Conservation (phyloP, 2,797 vertebrate genomes). For the Tadarida brasiliensis region DNA sequence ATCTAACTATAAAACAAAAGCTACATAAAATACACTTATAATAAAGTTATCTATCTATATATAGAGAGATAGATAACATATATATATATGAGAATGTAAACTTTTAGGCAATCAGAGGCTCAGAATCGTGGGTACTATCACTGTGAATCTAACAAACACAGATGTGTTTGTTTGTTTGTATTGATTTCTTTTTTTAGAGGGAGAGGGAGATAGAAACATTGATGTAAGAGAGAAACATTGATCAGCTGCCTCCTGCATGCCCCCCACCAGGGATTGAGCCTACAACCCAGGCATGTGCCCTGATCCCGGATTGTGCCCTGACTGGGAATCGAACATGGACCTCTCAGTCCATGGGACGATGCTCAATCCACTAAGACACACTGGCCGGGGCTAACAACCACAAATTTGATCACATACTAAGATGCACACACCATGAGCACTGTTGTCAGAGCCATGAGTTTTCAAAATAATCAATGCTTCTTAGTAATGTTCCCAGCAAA, state of each 20-base stretch:
- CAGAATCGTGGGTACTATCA: background rate
- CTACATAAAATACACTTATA: constrained; percentile 33
- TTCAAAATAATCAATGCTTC: constrained; percentile 22
- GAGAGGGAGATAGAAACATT: no score
- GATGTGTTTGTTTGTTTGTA: background rate
- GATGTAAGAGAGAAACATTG: no score
- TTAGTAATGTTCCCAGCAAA: background rate
- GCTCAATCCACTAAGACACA: no score
- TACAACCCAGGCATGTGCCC: no score
- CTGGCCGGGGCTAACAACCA: background rate
- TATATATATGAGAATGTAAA: background rate
- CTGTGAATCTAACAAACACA: background rate
- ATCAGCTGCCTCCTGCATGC: no score
- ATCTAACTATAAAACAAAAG: constrained; percentile 35
- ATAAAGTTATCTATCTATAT: no score
- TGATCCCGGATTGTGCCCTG: no score
- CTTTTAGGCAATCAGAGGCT: background rate
- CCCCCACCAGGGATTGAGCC: no score
- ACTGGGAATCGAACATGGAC: no score
- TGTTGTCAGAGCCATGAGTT: background rate
- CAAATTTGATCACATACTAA: background rate
- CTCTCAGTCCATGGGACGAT: no score
- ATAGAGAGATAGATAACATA: no score
- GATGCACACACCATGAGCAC: background rate
- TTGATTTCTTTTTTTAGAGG: no score